phyloP scores from a whole-genome alignment of 2,797 vertebrate genomes.

The Amblyopsis hoosieri region DNA sequence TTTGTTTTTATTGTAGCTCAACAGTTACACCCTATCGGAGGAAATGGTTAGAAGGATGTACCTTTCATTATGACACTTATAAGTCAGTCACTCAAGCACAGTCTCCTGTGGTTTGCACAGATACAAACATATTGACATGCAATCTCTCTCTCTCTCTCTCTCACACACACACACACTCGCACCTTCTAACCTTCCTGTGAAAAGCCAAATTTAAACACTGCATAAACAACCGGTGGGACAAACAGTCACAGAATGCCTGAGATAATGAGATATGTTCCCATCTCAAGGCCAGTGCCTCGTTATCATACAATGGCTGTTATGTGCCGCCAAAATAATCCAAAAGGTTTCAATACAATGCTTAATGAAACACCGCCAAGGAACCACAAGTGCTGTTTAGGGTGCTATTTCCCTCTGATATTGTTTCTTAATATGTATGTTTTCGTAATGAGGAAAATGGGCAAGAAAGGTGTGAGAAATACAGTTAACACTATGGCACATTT shows the following conservation, averaged over 20 bases:
- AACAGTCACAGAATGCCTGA: constrained; percentile 40
- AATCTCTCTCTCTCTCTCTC: constrained; percentile 16
- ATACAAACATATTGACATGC: constrained; percentile 39
- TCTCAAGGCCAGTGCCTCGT: constrained; percentile 58
- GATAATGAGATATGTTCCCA: constrained; percentile 52
- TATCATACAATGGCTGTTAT: constrained; percentile 56
- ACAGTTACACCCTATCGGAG: constrained; percentile 26
- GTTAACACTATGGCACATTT: no score
- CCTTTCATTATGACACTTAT: constrained; percentile 41
- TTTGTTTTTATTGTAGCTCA: constrained; percentile 13
- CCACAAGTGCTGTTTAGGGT: constrained; percentile 25
- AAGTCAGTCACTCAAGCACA: constrained; percentile 14
- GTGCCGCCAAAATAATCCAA: constrained; percentile 58
- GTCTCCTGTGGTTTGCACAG: constrained; percentile 17
- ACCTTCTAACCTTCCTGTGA: constrained; percentile 55
- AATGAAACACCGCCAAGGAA: constrained; percentile 38
- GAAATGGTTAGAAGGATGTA: constrained; percentile 50
- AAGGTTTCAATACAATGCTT: constrained; percentile 43
- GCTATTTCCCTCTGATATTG: constrained; percentile 10
- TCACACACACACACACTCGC: constrained; percentile 16
- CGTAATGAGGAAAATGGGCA: no score
- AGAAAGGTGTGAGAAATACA: no score
- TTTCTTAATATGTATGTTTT: not conserved
- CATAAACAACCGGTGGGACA: constrained; percentile 59
- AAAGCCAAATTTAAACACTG: constrained; percentile 57